Base-by-base conservation (phyloP, 2,888 invertebrate genomes). In the Erannis defoliaria region DNA sequence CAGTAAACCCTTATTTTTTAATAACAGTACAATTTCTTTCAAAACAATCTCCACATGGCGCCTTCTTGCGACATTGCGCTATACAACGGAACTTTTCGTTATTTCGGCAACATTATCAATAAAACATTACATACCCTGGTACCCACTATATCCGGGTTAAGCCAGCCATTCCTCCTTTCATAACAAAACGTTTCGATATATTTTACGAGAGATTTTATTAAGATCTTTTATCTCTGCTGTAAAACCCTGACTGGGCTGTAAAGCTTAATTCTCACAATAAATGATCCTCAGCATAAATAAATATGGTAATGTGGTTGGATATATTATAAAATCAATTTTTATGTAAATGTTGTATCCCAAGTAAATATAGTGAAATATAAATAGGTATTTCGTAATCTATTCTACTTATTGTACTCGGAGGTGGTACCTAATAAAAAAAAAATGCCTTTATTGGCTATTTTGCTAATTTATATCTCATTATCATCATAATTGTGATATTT, bases 181-280 rank as follows among this genome's bases (percentile, higher is more conserved):
- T 61, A 45, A 51, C 48, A 61, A n/a, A n/a, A 61, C 23, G 58
- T 64, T 59, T 63, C 56, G 55, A 55, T 65, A 67, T 65, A 31
- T 69, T 67, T 65, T 67, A 67, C 67, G 59, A 65, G 55, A 56
- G 56, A 64, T 62, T 68, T 68, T 60, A 62, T 66, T 66, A 50
- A 57, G 62, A 64, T 53, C 42, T 68, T 60, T 62, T 62, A 62
- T 51, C 50, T 51, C 55, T n/a, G 62, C 64, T 49, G 45, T 68
- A 62, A 62, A 68, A 56, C 19, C 35, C 43, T 48, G 16, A 61
- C 53, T 59, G 37, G 51, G 55, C 38, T 50, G 49, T 60, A 62
- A 57, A 59, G 50, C 46, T 59, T 60, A 43, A 55, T 63, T 59
- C 16, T 56, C 40, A 35, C 18, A 60, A 56, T 49, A 60, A 60